Percentiles rank a stretch among this genome's conserved stretches.
phyloP scores from a whole-genome alignment of 2,797 vertebrate genomes.

The Smutsia temminckii region DNA sequence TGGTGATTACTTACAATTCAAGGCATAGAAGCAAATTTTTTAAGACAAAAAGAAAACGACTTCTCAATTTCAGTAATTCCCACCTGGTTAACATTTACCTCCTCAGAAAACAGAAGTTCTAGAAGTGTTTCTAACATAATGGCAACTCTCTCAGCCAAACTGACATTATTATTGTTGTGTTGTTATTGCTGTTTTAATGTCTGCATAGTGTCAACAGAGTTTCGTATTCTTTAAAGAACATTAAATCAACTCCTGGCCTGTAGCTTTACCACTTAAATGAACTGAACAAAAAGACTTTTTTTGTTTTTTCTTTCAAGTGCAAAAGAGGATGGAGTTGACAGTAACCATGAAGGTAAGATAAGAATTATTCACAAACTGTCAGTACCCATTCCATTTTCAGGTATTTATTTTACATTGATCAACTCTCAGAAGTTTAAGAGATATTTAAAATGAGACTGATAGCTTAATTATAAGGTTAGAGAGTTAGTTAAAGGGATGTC shows the following conservation, averaged over 20 bases:
- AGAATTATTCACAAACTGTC: not conserved
- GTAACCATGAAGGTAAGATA: not conserved
- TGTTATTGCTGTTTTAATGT: not conserved
- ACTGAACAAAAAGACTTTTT: not conserved
- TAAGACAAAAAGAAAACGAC: slow-evolving; percentile 44
- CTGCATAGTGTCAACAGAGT: not conserved
- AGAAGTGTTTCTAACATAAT: not conserved
- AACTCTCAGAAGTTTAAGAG: not conserved
- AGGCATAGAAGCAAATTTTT: slow-evolving; percentile 58
- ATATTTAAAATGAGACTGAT: not conserved
- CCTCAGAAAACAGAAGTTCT: slow-evolving; percentile 27
- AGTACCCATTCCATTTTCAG: not conserved
- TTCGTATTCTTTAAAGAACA: not conserved
- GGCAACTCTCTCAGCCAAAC: slow-evolving; percentile 10
- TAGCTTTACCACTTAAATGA: not conserved
- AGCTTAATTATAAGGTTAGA: not conserved
- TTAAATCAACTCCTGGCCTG: not conserved
- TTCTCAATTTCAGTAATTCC: slow-evolving; percentile 50
- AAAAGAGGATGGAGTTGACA: not conserved
- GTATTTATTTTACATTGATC: not conserved
- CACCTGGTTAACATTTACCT: slow-evolving; percentile 48
- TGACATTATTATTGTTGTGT: not conserved
- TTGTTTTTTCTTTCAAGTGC: not conserved
- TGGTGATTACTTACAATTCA: slow-evolving; percentile 54
- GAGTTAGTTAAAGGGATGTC: not conserved